Conservation (phyloP, 2,888 invertebrate genomes). For the Macrophya alboannulata region DNA sequence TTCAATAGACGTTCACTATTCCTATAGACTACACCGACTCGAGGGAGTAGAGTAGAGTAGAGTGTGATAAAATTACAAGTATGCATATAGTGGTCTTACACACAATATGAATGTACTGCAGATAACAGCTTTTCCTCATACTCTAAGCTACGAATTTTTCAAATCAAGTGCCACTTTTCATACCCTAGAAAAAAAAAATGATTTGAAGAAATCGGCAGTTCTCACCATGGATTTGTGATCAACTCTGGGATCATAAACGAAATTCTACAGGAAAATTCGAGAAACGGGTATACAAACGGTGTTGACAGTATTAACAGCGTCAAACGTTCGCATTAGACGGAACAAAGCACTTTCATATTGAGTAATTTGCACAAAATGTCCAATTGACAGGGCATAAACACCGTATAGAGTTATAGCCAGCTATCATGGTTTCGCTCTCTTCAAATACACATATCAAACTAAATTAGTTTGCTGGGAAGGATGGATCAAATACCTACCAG, state of each 20-base stretch:
- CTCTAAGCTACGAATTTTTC: neutral
- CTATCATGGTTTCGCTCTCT: neutral
- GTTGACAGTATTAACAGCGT: neutral
- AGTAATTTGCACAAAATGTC: slow-evolving; percentile 21
- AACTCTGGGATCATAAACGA: neutral
- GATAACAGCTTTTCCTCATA: neutral
- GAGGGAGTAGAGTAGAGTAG: neutral
- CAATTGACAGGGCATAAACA: slow-evolving; percentile 25
- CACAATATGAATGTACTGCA: neutral
- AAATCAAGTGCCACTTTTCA: neutral
- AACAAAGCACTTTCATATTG: slow-evolving; percentile 33
- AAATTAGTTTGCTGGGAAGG: slow-evolving; percentile 42
- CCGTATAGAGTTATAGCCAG: no score
- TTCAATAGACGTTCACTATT: slow-evolving; percentile 27
- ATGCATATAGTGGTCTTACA: neutral
- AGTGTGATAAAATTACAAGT: neutral
- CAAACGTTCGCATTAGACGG: slow-evolving; percentile 14
- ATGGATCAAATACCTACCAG: slow-evolving; percentile 33
- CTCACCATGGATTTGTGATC: neutral
- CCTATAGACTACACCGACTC: slow-evolving; percentile 1
- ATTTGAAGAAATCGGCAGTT: neutral
- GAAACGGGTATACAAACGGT: neutral
- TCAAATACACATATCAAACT: slow-evolving; percentile 46
- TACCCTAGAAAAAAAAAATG: neutral
- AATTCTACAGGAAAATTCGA: neutral